Conservation (phyloP, 2,888 invertebrate genomes). For the Smittia sp. region DNA sequence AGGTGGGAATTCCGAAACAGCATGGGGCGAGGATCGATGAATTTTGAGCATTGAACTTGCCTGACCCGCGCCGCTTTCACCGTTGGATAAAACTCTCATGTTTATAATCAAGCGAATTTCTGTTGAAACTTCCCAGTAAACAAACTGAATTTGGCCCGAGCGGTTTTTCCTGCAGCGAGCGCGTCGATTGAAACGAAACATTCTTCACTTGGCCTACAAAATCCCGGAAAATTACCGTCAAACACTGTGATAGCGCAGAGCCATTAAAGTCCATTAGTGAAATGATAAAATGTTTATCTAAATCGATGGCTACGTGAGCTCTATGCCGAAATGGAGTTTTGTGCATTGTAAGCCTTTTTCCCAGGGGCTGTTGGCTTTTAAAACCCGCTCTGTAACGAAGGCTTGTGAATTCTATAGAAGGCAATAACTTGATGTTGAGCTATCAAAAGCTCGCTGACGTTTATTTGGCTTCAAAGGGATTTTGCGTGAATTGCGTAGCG, state of each 20-base stretch:
- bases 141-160: background rate
- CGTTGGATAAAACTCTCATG: background rate
- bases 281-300: conserved; percentile 18
- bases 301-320: background rate
- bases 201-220: background rate
- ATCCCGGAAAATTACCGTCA: background rate
- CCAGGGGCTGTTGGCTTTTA: no score
- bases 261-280: conserved; percentile 19
- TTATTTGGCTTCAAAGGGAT: no score
- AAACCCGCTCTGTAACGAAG: no score
- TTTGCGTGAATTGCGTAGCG: no score
- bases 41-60: conserved; percentile 32
- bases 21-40: conserved; percentile 16
- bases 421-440: no score
- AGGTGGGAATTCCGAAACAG: background rate
- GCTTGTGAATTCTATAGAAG: no score
- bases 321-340: background rate
- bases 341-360: background rate
- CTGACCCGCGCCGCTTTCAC: conserved; percentile 9
- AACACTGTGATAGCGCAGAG: background rate
- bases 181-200: background rate
- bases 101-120: conserved; percentile 9
- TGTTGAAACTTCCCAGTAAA: background rate
- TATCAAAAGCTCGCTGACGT: no score
- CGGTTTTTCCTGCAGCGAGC: background rate